Conservation (phyloP, 1,140 invertebrate species). For the Zaprionus nigranus region DNA sequence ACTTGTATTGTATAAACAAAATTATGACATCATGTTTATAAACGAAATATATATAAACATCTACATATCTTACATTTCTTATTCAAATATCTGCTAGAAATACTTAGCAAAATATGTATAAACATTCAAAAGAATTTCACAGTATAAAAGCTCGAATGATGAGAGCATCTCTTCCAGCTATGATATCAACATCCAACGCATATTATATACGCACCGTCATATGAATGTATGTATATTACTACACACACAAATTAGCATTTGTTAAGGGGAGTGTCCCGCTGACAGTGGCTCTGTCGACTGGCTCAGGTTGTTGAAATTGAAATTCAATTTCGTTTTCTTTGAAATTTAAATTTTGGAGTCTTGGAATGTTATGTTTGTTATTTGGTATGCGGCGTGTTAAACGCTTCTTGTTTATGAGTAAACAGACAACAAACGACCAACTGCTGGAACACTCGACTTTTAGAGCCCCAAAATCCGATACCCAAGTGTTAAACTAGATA, state of each 20-base stretch:
- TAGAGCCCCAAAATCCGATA: neutral
- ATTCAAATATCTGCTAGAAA: constrained; percentile 44
- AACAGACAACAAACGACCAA: constrained; percentile 16
- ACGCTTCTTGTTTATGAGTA: constrained; percentile 47
- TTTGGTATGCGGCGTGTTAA: constrained; percentile 53
- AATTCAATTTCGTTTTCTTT: constrained; percentile 81
- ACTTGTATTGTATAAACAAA: neutral
- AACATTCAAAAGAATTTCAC: constrained; percentile 34
- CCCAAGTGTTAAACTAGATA: too few species aligned
- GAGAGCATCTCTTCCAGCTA: constrained; percentile 29
- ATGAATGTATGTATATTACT: neutral
- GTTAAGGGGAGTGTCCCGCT: constrained; percentile 35
- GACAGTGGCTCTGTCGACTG: constrained; percentile 25
- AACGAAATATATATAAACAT: constrained; percentile 19
- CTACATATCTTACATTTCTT: constrained; percentile 12
- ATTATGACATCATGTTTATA: neutral
- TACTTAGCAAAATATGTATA: constrained; percentile 63
- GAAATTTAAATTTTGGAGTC: constrained; percentile 76
- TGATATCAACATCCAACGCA: constrained; percentile 64
- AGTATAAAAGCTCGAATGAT: constrained; percentile 23
- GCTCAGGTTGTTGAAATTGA: constrained; percentile 75
- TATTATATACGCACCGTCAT: neutral
- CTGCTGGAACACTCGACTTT: constrained; percentile 22
- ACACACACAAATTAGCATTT: constrained; percentile 63
- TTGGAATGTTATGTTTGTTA: constrained; percentile 76